A percentile compares a stretch with the other conserved stretches of the same genome.
These are phyloP conservation scores for Eupithecia abbreviata DNA, from an alignment of 2,888 invertebrate species.

Conservation along the genomic window DNA sequence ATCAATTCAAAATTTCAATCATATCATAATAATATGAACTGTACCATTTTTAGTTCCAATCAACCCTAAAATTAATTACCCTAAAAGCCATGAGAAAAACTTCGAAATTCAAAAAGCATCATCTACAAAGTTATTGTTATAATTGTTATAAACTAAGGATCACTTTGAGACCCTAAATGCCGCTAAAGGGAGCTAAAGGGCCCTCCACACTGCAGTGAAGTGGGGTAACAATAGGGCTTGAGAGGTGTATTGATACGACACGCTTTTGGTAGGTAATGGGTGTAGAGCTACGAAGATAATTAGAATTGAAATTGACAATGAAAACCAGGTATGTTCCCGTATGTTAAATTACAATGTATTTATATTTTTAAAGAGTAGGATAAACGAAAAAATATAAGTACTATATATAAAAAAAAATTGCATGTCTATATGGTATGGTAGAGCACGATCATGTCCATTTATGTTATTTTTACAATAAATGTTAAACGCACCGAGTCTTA, in stretches of 20 bases:
- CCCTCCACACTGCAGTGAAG: constrained; percentile 37
- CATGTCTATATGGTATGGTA: no score
- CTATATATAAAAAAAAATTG: no score
- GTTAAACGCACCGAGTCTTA: no score
- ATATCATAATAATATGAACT: neutral
- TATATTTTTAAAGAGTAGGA: no score
- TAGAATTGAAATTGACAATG: neutral
- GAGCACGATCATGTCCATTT: no score
- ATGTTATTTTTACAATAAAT: no score
- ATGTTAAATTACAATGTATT: no score
- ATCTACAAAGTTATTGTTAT: constrained; percentile 27
- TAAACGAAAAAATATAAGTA: no score
- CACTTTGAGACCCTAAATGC: constrained; percentile 38
- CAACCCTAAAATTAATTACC: neutral
- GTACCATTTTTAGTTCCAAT: neutral
- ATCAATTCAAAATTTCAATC: neutral
- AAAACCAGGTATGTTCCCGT: neutral
- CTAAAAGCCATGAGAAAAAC: constrained; percentile 24
- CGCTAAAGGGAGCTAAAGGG: constrained; percentile 30
- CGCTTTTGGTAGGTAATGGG: constrained; percentile 30
- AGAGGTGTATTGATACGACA: constrained; percentile 46
- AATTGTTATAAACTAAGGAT: constrained; percentile 37
- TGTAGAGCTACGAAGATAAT: constrained; percentile 19
- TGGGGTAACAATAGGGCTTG: constrained; percentile 36
- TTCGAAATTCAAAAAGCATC: constrained; percentile 4